Evolutionary conservation across 2,888 invertebrate species (phyloP).

Genomic region (Eristalis pertinax): DNA sequence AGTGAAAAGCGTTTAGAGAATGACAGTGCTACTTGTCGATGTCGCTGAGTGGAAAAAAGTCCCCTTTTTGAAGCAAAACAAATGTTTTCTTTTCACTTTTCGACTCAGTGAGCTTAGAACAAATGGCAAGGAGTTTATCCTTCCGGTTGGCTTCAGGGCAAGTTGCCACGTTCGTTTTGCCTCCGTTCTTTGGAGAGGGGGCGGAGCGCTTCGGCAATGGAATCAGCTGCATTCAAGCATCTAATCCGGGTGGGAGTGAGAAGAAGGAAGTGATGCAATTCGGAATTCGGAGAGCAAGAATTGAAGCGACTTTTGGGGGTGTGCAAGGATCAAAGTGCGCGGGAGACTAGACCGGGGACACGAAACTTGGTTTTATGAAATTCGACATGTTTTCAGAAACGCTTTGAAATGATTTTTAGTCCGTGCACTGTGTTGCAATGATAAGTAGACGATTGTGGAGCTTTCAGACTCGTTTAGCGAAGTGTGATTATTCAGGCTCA

Average conservation of each 20-base stretch:
- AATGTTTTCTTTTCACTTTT: slow-evolving; percentile 44
- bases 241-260: not conserved
- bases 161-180: slow-evolving; percentile 8
- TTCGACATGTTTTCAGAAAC: too few relatives aligned
- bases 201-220: not conserved
- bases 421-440: too few relatives aligned
- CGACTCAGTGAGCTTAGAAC: slow-evolving; percentile 43
- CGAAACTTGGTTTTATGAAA: too few relatives aligned
- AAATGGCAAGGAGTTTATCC: slow-evolving; percentile 24
- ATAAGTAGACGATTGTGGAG: too few relatives aligned
- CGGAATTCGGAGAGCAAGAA: not conserved
- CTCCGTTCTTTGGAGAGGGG: not conserved
- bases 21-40: slow-evolving; percentile 2
- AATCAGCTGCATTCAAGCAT: not conserved
- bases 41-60: slow-evolving; percentile 5
- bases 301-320: not conserved
- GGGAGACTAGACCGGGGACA: too few relatives aligned
- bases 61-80: slow-evolving; percentile 18
- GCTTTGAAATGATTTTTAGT: too few relatives aligned
- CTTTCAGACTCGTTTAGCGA: too few relatives aligned
- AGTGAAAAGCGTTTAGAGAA: not conserved
- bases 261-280: not conserved
- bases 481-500: too few relatives aligned
- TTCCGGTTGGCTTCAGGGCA: slow-evolving; percentile 40
- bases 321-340: not conserved